phyloP scores from a whole-genome alignment of 2,797 vertebrate species.

The Myoxocephalus aenaeus region DNA sequence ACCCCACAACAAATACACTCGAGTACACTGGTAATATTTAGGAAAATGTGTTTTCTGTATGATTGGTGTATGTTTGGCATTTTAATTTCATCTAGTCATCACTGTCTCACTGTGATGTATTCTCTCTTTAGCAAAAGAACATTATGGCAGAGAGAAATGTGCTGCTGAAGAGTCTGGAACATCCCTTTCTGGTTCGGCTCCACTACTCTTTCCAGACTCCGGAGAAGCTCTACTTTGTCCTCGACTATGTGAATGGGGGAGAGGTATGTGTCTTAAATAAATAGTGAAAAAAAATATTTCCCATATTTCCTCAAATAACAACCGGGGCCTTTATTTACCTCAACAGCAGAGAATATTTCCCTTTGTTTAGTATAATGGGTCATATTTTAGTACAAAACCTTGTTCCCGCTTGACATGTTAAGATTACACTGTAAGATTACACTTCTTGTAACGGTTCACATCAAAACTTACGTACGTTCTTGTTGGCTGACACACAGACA shows the following conservation, averaged over 20 bases:
- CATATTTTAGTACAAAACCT: background rate
- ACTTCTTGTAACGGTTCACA: background rate
- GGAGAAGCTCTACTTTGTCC: slow-evolving; percentile 98
- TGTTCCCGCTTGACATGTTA: background rate
- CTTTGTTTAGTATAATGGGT: background rate
- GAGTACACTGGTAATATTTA: background rate
- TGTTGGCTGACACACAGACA: background rate
- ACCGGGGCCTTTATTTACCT: background rate
- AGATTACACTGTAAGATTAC: background rate
- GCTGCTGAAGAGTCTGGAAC: slow-evolving; percentile 94
- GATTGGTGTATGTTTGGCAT: background rate
- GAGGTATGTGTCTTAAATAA: slow-evolving; percentile 83
- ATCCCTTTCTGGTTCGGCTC: slow-evolving; percentile 95
- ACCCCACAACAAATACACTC: background rate
- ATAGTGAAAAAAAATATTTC: background rate
- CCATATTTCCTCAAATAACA: background rate
- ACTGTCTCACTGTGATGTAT: background rate
- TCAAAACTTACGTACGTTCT: no score
- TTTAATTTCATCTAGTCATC: background rate
- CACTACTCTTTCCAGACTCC: slow-evolving; percentile 98
- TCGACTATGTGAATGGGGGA: slow-evolving; percentile 97
- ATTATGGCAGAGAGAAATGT: slow-evolving; percentile 98
- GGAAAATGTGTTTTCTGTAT: background rate
- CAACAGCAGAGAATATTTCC: background rate
- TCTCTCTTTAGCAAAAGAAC: slow-evolving; percentile 90